Percentiles rank a stretch among this genome's conserved stretches.
Conservation (phyloP, 1,140 invertebrate species). For the Drosophila carrolli region DNA sequence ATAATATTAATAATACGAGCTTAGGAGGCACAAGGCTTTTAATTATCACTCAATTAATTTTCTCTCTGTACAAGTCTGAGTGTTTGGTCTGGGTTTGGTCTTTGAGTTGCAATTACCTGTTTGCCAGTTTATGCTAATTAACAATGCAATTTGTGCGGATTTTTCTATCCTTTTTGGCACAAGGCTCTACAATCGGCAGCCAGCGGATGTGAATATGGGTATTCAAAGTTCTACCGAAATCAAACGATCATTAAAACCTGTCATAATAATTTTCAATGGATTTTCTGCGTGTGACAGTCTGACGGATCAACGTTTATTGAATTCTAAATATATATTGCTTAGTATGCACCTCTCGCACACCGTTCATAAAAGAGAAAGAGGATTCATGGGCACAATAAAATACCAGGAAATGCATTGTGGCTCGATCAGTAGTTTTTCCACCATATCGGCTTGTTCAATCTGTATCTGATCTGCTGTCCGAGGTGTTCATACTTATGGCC, state of each 20-base stretch:
- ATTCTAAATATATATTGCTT: constrained; percentile 52
- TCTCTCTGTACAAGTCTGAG: constrained; percentile 10
- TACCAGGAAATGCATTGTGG: constrained; percentile 68
- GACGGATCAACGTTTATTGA: constrained; percentile 47
- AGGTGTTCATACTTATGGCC: constrained; percentile 18
- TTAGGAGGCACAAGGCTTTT: no score
- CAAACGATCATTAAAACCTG: constrained; percentile 25
- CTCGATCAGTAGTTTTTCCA: constrained; percentile 46
- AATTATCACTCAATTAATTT: neutral
- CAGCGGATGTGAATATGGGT: constrained; percentile 34
- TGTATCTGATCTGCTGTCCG: constrained; percentile 37
- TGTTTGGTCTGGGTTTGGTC: constrained; percentile 5
- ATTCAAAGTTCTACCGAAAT: constrained; percentile 41
- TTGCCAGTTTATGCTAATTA: constrained; percentile 72
- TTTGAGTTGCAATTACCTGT: constrained; percentile 58
- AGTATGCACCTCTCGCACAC: constrained; percentile 49
- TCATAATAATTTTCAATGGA: constrained; percentile 34
- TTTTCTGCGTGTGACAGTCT: constrained; percentile 34
- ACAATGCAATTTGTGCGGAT: constrained; percentile 59
- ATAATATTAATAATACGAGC: no score
- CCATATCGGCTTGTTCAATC: constrained; percentile 63
- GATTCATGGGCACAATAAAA: constrained; percentile 29
- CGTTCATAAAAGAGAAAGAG: constrained; percentile 15
- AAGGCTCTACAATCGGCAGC: constrained; percentile 23
- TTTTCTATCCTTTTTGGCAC: constrained; percentile 47